Conservation (phyloP, 2,113 vertebrate species). For the Conger conger region DNA sequence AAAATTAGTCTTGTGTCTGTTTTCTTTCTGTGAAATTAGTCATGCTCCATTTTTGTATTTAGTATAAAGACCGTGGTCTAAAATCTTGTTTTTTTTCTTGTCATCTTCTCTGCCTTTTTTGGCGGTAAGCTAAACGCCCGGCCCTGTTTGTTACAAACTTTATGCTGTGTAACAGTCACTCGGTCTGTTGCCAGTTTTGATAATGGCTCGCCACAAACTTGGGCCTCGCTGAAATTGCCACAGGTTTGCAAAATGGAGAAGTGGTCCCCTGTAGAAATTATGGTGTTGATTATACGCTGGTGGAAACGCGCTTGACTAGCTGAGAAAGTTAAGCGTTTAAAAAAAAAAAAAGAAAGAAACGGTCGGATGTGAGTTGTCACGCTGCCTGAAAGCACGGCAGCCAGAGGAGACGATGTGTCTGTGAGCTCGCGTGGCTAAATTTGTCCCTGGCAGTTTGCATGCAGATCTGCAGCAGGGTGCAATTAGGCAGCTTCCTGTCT, state of each 20-base stretch:
- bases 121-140: background rate
- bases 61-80: background rate
- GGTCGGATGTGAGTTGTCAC: constrained; percentile 22
- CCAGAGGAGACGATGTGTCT: constrained; percentile 28
- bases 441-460: constrained; percentile 55
- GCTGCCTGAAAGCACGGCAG: constrained; percentile 28
- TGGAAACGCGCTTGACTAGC: background rate
- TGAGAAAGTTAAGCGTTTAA: background rate
- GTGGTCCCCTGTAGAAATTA: background rate
- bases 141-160: background rate
- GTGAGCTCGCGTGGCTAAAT: constrained; percentile 51
- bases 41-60: background rate
- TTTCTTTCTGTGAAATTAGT: background rate
- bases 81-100: background rate
- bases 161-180: background rate
- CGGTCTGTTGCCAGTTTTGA: background rate
- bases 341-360: no score
- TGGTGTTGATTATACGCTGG: background rate
- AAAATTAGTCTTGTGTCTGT: background rate
- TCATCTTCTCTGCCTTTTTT: background rate
- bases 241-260: background rate
- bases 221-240: background rate
- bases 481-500: constrained; percentile 63
- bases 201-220: background rate
- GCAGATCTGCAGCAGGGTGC: constrained; percentile 55